A percentile compares a stretch with the other conserved stretches of the same genome.
Conservation (phyloP, 2,888 invertebrate species). For the Drosophila sordidapex region DNA sequence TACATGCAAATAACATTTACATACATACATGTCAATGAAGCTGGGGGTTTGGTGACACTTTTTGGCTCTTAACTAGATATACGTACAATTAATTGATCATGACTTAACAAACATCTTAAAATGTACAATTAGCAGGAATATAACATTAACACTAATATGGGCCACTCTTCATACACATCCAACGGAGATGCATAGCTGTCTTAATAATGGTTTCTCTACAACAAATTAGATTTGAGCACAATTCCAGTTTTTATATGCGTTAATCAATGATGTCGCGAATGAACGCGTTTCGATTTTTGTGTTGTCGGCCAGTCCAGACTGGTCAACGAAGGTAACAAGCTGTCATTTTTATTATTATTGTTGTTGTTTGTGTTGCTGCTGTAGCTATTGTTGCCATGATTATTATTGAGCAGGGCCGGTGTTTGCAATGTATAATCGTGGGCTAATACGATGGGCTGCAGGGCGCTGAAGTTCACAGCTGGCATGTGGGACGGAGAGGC, state of each 20-base stretch:
- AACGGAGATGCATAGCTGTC: constrained; percentile 30
- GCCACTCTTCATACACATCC: constrained; percentile 10
- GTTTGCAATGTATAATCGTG: constrained; percentile 70
- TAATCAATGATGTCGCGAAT: constrained; percentile 67
- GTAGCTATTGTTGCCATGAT: constrained; percentile 30
- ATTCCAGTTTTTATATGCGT: constrained; percentile 1
- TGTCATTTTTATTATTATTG: constrained; percentile 41
- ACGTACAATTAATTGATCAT: constrained; percentile 32
- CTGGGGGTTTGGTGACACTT: constrained; percentile 31
- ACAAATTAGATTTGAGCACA: constrained; percentile 39
- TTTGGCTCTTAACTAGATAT: constrained; percentile 29
- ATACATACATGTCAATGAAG: constrained; percentile 22
- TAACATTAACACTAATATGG: constrained; percentile 46
- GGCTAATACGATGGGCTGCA: constrained; percentile 65
- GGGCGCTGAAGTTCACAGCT: constrained; percentile 57
- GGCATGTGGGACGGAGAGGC: constrained; percentile 49
- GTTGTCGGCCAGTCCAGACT: constrained; percentile 67
- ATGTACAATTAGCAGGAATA: constrained; percentile 46
- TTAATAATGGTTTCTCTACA: constrained; percentile 10
- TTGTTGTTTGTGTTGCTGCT: constrained; percentile 30
- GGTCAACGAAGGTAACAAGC: constrained; percentile 57
- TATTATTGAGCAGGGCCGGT: constrained; percentile 51
- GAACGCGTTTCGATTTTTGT: constrained; percentile 67
- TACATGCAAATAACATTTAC: constrained; percentile 54
- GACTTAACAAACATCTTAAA: constrained; percentile 45